Conservation (phyloP, 2,888 invertebrate species). For the Isoperla grammatica region DNA sequence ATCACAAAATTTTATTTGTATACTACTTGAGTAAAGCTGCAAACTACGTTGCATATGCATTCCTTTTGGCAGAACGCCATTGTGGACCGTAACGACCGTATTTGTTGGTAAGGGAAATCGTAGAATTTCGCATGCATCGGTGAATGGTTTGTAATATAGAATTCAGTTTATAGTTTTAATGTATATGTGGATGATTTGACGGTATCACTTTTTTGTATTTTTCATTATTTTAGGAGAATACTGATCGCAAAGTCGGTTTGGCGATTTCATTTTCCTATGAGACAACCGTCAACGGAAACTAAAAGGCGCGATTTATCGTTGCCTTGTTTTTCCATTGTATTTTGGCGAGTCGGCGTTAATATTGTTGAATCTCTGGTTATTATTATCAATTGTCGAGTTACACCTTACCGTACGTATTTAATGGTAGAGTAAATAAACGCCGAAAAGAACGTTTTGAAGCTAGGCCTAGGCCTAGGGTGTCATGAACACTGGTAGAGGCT, state of each 20-base stretch:
- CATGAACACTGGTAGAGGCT: too few relatives aligned
- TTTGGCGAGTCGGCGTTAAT: neutral
- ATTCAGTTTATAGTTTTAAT: constrained; percentile 41
- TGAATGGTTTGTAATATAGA: constrained; percentile 49
- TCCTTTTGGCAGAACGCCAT: constrained; percentile 57
- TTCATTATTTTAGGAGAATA: constrained; percentile 46
- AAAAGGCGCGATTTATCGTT: constrained; percentile 55
- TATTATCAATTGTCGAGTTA: too few relatives aligned
- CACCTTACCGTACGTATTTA: too few relatives aligned
- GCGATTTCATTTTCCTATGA: constrained; percentile 64
- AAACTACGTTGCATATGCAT: constrained; percentile 4
- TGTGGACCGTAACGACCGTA: constrained; percentile 77
- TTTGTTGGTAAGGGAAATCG: constrained; percentile 59
- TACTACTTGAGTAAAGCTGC: neutral
- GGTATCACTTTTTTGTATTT: constrained; percentile 44
- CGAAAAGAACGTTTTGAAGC: too few relatives aligned
- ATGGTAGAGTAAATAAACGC: too few relatives aligned
- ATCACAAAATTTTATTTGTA: neutral
- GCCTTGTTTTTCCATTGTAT: neutral
- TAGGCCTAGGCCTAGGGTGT: too few relatives aligned
- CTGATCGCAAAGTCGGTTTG: constrained; percentile 52
- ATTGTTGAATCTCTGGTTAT: too few relatives aligned
- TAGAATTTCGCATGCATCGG: constrained; percentile 63
- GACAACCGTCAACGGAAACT: constrained; percentile 38
- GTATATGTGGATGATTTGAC: constrained; percentile 30